Conservation (phyloP, 2,888 invertebrate species). For the Nomada flava region DNA sequence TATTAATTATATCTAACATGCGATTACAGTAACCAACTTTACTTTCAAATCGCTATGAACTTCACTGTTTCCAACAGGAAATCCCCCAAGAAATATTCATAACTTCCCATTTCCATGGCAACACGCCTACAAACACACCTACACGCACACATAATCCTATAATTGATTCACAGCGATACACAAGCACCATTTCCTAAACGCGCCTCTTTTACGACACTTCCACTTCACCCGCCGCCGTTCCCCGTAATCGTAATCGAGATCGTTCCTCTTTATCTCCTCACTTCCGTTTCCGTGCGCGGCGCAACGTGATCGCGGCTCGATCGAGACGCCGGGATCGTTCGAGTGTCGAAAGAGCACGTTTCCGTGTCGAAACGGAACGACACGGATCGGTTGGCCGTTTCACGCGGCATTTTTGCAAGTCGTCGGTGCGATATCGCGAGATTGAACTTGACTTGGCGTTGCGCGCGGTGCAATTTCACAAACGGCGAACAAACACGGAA, state of each 20-base stretch:
- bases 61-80: no score
- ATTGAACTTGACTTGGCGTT: conserved; percentile 50
- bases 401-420: conserved; percentile 14
- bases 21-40: no score
- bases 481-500: conserved; percentile 7
- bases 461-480: background rate
- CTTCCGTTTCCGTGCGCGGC: conserved; percentile 20
- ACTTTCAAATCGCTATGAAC: no score
- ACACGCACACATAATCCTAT: no score
- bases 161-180: no score
- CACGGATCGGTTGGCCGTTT: conserved; percentile 47
- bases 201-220: conserved; percentile 1
- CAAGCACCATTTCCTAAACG: background rate
- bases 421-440: background rate
- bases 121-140: no score
- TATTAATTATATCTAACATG: no score
- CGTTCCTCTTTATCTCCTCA: conserved; percentile 8
- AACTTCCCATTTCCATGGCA: no score
- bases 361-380: conserved; percentile 51
- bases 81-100: no score
- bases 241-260: background rate
- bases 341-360: conserved; percentile 34
- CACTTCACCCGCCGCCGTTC: background rate
- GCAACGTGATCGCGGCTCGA: conserved; percentile 13
- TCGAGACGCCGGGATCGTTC: conserved; percentile 3